Percentiles rank a stretch among this genome's conserved stretches.
phyloP scores from a whole-genome alignment of 2,888 invertebrate genomes.

The Diploptera punctata region DNA sequence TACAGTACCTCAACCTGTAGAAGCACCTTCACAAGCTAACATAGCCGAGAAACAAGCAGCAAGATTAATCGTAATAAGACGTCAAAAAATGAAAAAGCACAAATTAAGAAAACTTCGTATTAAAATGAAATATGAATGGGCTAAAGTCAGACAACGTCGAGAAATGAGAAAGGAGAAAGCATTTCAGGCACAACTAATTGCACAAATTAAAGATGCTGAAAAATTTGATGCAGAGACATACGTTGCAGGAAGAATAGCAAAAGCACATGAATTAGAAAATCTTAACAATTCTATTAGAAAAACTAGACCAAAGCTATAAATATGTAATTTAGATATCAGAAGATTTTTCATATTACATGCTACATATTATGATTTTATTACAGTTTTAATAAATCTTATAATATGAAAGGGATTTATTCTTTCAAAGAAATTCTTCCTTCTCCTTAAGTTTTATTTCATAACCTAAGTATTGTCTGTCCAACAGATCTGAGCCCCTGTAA shows the following conservation, averaged over 20 bases:
- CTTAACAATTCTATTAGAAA: too few species aligned
- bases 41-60: slow-evolving; percentile 72
- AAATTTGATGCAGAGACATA: slow-evolving; percentile 77
- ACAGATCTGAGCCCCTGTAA: too few species aligned
- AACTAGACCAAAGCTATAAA: too few species aligned
- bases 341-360: too few species aligned
- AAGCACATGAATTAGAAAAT: slow-evolving; percentile 56
- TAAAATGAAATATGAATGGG: slow-evolving; percentile 78
- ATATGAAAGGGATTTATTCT: too few species aligned
- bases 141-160: slow-evolving; percentile 71
- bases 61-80: slow-evolving; percentile 76
- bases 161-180: slow-evolving; percentile 77
- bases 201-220: slow-evolving; percentile 74
- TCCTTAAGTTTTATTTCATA: too few species aligned
- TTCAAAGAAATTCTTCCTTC: too few species aligned
- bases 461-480: too few species aligned
- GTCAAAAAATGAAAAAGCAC: slow-evolving; percentile 88
- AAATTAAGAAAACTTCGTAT: slow-evolving; percentile 81
- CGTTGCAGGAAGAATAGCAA: slow-evolving; percentile 67
- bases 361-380: too few species aligned
- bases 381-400: too few species aligned
- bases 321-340: too few species aligned
- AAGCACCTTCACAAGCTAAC: slow-evolving; percentile 56
- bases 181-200: slow-evolving; percentile 74
- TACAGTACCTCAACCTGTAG: slow-evolving; percentile 42